Conservation (phyloP, 2,113 vertebrate genomes). For the Amazona guildingii region DNA sequence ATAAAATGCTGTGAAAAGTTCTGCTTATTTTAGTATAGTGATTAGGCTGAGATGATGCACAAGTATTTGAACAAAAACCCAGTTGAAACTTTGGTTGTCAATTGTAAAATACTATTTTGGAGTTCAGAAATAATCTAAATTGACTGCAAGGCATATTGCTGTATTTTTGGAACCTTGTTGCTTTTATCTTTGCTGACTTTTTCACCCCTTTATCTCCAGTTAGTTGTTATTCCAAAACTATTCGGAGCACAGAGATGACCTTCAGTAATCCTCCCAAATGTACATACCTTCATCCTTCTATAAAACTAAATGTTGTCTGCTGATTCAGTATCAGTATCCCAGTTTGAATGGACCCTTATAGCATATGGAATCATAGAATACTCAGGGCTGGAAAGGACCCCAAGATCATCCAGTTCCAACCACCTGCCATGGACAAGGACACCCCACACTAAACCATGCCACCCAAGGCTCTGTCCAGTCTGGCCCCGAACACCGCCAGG, state of each 20-base stretch:
- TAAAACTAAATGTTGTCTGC: neutral
- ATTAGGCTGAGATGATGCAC: neutral
- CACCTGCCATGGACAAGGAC: too few species aligned
- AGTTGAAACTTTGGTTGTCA: neutral
- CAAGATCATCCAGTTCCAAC: too few species aligned
- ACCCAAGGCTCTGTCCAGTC: too few species aligned
- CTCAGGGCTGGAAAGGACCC: too few species aligned
- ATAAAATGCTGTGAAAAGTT: conserved; percentile 26
- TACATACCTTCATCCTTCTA: neutral
- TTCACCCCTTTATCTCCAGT: neutral
- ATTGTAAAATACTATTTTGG: conserved; percentile 13
- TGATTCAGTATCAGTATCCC: neutral
- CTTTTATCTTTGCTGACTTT: neutral
- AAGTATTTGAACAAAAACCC: neutral
- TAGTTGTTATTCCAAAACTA: neutral
- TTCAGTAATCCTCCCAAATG: neutral
- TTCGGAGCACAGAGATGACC: neutral
- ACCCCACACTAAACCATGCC: too few species aligned
- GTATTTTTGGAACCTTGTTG: neutral
- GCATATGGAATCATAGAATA: too few species aligned
- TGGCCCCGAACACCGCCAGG: too few species aligned
- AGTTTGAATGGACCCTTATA: neutral
- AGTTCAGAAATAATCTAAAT: conserved; percentile 36
- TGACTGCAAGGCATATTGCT: neutral
- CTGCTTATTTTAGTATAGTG: neutral